Conservation (phyloP, 2,888 invertebrate genomes). For the Sphaerophoria rueppellii region DNA sequence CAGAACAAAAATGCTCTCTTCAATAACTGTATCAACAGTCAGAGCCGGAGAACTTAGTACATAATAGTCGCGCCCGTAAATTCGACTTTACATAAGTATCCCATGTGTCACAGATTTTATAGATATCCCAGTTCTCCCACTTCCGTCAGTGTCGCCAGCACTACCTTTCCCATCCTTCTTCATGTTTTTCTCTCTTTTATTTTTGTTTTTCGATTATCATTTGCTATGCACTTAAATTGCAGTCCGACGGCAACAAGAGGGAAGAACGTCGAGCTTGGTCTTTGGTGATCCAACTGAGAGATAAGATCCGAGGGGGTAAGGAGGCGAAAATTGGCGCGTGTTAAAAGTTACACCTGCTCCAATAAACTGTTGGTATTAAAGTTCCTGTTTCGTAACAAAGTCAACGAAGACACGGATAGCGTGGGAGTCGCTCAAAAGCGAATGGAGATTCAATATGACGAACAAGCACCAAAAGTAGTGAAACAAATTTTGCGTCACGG, state of each 20-base stretch:
- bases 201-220: conserved; percentile 30
- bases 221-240: conserved; percentile 43
- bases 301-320: not conserved
- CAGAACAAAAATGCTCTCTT: not conserved
- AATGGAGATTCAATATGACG: no score
- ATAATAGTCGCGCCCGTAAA: conserved; percentile 18
- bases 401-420: no score
- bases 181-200: conserved; percentile 1
- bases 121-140: conserved; percentile 21
- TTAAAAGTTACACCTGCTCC: conserved; percentile 72
- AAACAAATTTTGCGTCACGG: not conserved
- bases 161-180: not conserved
- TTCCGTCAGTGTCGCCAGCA: not conserved
- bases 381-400: not conserved
- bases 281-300: not conserved
- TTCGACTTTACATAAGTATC: conserved; percentile 50
- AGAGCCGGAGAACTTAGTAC: conserved; percentile 11
- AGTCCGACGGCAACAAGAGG: not conserved
- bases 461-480: conserved; percentile 6
- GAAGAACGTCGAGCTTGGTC: not conserved
- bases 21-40: not conserved
- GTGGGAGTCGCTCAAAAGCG: no score
- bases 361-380: conserved; percentile 29
- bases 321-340: conserved; percentile 66
- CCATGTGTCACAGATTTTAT: conserved; percentile 70